A percentile compares a stretch with the other conserved stretches of the same genome.
phyloP scores from a whole-genome alignment of 2,888 invertebrate species.

The Metellina segmentata region DNA sequence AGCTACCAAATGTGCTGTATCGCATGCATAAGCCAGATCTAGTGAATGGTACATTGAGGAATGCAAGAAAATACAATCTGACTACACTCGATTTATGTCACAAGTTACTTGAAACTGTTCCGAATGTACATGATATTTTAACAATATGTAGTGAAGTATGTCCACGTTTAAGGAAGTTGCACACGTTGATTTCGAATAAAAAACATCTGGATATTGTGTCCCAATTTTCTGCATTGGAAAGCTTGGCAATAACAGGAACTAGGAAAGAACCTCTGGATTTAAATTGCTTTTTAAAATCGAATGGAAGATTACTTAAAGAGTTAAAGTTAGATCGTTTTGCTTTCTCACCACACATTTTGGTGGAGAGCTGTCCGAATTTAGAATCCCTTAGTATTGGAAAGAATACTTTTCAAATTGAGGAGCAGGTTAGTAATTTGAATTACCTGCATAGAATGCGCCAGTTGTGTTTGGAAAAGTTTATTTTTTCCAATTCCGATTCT shows the following conservation, averaged over 20 bases:
- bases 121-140: neutral
- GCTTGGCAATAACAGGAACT: neutral
- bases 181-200: neutral
- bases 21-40: slow-evolving; percentile 23
- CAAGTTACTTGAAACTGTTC: neutral
- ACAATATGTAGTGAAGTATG: neutral
- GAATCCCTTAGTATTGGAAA: neutral
- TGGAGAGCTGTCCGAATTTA: neutral
- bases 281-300: neutral
- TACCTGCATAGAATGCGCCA: neutral
- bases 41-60: neutral
- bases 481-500: neutral
- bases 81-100: neutral
- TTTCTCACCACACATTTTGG: neutral
- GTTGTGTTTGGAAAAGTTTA: neutral
- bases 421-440: neutral
- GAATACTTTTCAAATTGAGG: neutral
- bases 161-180: neutral
- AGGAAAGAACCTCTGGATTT: neutral
- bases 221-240: neutral
- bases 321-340: neutral
- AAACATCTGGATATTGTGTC: neutral
- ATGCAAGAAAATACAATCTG: slow-evolving; percentile 34
- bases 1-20: slow-evolving; percentile 25
- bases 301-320: neutral